Conservation (phyloP, 2,888 invertebrate species). For the Phaonia tiefii region DNA sequence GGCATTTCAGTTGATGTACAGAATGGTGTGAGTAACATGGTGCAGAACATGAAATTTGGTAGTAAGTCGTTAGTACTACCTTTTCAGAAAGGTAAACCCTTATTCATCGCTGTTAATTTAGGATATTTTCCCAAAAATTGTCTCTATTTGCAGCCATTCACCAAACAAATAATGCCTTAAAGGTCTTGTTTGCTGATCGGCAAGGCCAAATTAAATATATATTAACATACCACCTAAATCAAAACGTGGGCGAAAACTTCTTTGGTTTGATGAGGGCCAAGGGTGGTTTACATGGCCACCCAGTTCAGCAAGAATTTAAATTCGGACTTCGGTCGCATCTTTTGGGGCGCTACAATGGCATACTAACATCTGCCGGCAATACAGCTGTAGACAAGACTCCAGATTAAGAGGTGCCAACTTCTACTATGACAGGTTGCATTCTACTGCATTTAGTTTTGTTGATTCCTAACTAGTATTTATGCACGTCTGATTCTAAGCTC, state of each 20-base stretch:
- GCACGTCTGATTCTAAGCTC: not conserved
- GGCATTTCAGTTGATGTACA: slow-evolving; percentile 56
- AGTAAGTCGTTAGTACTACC: slow-evolving; percentile 39
- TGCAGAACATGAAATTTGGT: slow-evolving; percentile 49
- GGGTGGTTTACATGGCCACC: slow-evolving; percentile 52
- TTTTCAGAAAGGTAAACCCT: slow-evolving; percentile 56
- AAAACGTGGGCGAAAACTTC: slow-evolving; percentile 58
- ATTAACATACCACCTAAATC: slow-evolving; percentile 55
- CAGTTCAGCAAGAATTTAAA: slow-evolving; percentile 48
- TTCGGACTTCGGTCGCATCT: slow-evolving; percentile 37
- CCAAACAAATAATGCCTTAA: slow-evolving; percentile 51
- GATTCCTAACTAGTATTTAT: too few species aligned
- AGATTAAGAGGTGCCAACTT: not conserved
- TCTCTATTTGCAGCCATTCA: slow-evolving; percentile 50
- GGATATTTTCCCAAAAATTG: not conserved
- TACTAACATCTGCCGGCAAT: not conserved
- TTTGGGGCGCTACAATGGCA: slow-evolving; percentile 19
- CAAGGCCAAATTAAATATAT: slow-evolving; percentile 36
- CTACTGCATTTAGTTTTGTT: too few species aligned
- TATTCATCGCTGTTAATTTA: not conserved
- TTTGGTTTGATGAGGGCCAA: slow-evolving; percentile 52
- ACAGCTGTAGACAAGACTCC: not conserved
- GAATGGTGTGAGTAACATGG: slow-evolving; percentile 45
- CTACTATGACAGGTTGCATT: too few species aligned
- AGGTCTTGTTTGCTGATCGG: slow-evolving; percentile 23